Percentiles rank a stretch among this genome's conserved stretches.
Evolutionary conservation across 2,797 vertebrate species (phyloP).

Genomic region (Alcedo quadribrachys): DNA sequence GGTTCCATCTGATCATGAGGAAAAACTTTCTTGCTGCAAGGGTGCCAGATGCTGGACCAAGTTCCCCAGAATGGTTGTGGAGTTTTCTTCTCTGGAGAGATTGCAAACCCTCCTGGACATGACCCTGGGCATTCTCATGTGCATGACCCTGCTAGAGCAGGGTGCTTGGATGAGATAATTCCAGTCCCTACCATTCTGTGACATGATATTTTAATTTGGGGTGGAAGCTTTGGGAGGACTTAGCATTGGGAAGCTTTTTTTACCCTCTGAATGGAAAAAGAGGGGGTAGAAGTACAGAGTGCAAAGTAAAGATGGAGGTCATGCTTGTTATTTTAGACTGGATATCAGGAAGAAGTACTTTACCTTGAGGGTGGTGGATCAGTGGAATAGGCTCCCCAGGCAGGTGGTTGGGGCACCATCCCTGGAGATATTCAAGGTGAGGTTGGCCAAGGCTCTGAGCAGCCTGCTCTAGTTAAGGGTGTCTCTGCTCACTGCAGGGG

Average conservation of each 20-base stretch:
- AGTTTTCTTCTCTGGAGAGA: neutral
- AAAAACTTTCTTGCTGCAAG: neutral
- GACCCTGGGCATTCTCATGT: neutral
- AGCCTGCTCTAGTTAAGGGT: too few relatives aligned
- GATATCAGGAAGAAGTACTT: too few relatives aligned
- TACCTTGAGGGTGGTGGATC: too few relatives aligned
- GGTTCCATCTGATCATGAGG: neutral
- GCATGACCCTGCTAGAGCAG: neutral
- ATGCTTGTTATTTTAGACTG: fast-evolving
- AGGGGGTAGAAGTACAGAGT: neutral
- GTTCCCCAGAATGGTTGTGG: neutral
- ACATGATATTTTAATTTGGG: fast-evolving
- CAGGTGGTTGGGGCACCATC: too few relatives aligned
- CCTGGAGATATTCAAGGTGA: too few relatives aligned
- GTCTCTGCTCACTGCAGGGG: too few relatives aligned
- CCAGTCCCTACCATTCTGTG: neutral
- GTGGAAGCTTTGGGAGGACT: neutral
- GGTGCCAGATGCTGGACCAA: neutral
- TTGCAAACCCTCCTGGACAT: neutral
- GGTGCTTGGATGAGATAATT: neutral
- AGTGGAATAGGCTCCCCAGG: too few relatives aligned
- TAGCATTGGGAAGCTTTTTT: neutral
- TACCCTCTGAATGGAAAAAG: neutral
- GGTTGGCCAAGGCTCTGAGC: too few relatives aligned
- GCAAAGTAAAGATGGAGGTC: neutral